Conservation (phyloP, 2,888 invertebrate species). For the Patella depressa region DNA sequence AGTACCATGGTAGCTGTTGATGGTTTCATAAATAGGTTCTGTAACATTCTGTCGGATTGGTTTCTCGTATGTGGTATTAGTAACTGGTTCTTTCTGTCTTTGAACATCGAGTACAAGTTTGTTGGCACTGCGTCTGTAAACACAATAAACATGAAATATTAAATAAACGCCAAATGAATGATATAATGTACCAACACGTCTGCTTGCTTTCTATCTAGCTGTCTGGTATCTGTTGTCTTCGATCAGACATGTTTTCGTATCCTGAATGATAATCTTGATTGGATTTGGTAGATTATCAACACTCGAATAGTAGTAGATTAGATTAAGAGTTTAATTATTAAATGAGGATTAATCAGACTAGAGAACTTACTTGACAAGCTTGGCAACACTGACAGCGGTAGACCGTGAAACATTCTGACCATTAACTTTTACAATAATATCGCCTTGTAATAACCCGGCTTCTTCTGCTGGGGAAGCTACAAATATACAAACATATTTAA, state of each 20-base stretch:
- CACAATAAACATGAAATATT: not conserved
- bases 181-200: no score
- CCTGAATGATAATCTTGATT: no score
- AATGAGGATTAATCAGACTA: slow-evolving; percentile 6
- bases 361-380: slow-evolving; percentile 64
- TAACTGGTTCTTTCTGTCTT: slow-evolving; percentile 37
- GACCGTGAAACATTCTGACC: slow-evolving; percentile 68
- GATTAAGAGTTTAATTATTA: not conserved
- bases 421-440: slow-evolving; percentile 65
- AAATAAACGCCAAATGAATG: no score
- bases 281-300: not conserved
- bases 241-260: no score
- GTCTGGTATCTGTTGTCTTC: no score
- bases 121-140: slow-evolving; percentile 45
- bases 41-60: slow-evolving; percentile 30
- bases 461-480: slow-evolving; percentile 62
- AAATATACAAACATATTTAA: not conserved
- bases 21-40: slow-evolving; percentile 40
- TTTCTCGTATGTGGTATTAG: slow-evolving; percentile 40
- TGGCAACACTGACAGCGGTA: slow-evolving; percentile 65
- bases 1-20: slow-evolving; percentile 27
- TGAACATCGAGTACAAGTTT: slow-evolving; percentile 49
- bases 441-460: slow-evolving; percentile 63
- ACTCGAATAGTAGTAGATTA: slow-evolving; percentile 7
- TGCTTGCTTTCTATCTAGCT: no score